Conservation (phyloP, 2,888 invertebrate species). For the Pinctada fucata region DNA sequence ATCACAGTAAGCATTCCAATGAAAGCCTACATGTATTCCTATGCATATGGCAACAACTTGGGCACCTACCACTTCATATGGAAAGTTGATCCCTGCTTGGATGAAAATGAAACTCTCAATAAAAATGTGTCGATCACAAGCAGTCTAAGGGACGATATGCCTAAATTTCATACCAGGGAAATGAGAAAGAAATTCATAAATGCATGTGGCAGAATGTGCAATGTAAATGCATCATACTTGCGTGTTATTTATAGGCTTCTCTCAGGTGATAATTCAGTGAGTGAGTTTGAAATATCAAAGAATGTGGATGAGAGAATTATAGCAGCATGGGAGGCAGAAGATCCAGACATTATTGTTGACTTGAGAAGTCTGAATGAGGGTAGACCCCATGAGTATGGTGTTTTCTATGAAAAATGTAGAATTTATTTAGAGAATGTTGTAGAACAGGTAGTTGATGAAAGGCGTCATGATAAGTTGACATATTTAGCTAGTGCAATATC, state of each 20-base stretch:
- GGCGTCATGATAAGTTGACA: slow-evolving; percentile 38
- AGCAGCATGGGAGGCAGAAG: slow-evolving; percentile 37
- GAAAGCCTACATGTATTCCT: slow-evolving; percentile 24
- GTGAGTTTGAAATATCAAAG: not conserved
- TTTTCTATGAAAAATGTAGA: slow-evolving; percentile 34
- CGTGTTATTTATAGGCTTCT: slow-evolving; percentile 18
- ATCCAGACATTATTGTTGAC: slow-evolving; percentile 40
- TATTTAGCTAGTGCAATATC: slow-evolving; percentile 39
- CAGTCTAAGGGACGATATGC: not conserved
- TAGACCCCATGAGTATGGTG: slow-evolving; percentile 28
- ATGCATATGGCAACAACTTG: slow-evolving; percentile 20
- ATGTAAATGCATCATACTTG: slow-evolving; percentile 8
- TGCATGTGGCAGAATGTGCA: not conserved
- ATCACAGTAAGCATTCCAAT: slow-evolving; percentile 15
- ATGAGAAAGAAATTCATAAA: slow-evolving; percentile 19
- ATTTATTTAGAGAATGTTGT: slow-evolving; percentile 32
- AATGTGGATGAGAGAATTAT: slow-evolving; percentile 31
- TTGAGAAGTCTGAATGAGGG: slow-evolving; percentile 38
- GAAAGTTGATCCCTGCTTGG: not conserved
- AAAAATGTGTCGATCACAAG: slow-evolving; percentile 13
- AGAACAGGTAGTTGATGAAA: slow-evolving; percentile 43
- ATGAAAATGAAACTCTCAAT: not conserved
- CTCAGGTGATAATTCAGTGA: slow-evolving; percentile 19
- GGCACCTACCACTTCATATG: slow-evolving; percentile 19
- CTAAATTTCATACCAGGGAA: slow-evolving; percentile 14